Evolutionary conservation across 2,113 vertebrate genomes (phyloP), one percentile per base, ranked within the genome.

Genomic region (Platycercus adscitus): DNA sequence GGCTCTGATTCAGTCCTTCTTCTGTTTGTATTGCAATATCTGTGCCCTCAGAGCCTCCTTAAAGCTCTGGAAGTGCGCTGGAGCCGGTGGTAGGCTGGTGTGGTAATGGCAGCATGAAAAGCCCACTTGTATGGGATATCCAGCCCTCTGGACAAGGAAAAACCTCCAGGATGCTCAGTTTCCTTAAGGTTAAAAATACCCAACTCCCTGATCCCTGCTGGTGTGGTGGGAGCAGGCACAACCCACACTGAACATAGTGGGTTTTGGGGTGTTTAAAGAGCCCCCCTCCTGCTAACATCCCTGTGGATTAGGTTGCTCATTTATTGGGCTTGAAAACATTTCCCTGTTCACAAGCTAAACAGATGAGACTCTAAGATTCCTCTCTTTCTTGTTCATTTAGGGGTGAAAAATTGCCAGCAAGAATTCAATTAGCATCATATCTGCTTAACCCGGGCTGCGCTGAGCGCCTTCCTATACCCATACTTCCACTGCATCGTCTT

Each of bases 361-460:
- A 98, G 97, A 98, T 97, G 97, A 98, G 96, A 93, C 97, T 80
- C 44, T 13, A 68, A 89, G 96, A 97, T 83, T 85, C 78, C 93
- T 95, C 98, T 29, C 97, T 98, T 98, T 98, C 98, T 98, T 98
- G 98, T 98, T 98, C 98, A 99, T 97, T 98, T 99, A 97, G 96
- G 97, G 97, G 98, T 97, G 97, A 98, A 98, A 99, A 98, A 98
- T 98, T 95, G 97, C 94, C 97, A 97, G 97, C 91, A 47, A 98
- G 98, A 97, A 98, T 97, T 98, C 98, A 98, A 98, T 99, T 97
- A 99, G 98, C 95, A 97, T 98, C 98, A 97, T 97, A 94, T 97
- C 97, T 95, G 92, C 91, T 93, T 47, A 91, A 68, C 89, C 79
- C 11, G 39, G 91, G 7, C 93, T 91, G 11, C 35, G 79, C 91